Base-by-base conservation (phyloP, 2,113 vertebrate genomes). In the Notarius lentiginosus region DNA sequence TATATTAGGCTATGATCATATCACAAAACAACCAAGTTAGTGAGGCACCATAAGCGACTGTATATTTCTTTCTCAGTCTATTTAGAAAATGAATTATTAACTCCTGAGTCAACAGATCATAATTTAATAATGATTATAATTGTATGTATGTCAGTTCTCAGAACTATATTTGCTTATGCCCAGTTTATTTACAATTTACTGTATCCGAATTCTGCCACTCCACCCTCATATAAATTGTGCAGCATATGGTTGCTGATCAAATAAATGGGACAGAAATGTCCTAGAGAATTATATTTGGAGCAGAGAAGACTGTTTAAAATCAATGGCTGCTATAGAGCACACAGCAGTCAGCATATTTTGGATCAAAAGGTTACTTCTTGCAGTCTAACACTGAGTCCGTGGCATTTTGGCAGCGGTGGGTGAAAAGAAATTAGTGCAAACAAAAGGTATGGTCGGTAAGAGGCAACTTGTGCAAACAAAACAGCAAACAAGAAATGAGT, bases 331-430 rank as follows among this genome's bases (percentile, higher is more conserved):
- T 63, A 34, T 9, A 79, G 10, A 79, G 20, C 75, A 68, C n/a
- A 63, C 12, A 55, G 75, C 47, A 55, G n/a, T 41, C 47, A 72
- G 79, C 30, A 34, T 76, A 53, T 53, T 87, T 66, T 76, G 18
- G n/a, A 55, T 73, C 79, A 65, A 87, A 83, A 87, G 79, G 66
- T 87, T 82, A 86, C 17, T 1, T 51, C 49, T 60, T 53, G 61
- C 77, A 79, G 76, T 66, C 76, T n/a, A 15, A n/a, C 53, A 56
- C 47, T 70, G 65, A 68, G 53, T 8, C 41, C 27, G 63, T 56
- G 70, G 76, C 72, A 56, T 47, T 66, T 76, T 41, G 49, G 75
- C 51, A 55, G 10, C 0, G 2, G 55, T 86, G 51, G 56, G 55
- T 86, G 51, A 68, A 55, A 51, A 47, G 30, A 8, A 51, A 77